These are phyloP conservation scores for Rhingia campestris DNA, from an alignment of 2,888 invertebrate genomes.

Conservation along the genomic window DNA sequence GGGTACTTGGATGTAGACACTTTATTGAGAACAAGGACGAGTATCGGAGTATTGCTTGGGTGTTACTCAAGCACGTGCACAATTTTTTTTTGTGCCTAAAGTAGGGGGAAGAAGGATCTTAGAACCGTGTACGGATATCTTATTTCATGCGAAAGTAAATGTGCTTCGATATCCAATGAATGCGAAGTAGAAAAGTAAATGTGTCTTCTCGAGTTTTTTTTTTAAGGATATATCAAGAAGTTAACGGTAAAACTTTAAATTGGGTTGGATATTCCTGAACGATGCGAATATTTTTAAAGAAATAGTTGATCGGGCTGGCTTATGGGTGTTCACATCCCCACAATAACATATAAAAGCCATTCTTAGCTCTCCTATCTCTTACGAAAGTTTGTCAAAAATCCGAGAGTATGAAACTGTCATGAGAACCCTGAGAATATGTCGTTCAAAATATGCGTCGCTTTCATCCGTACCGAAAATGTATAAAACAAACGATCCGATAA, in stretches of 20 bases:
- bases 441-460: too few species aligned
- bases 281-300: too few species aligned
- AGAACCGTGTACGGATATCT: slow-evolving; percentile 22
- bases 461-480: too few species aligned
- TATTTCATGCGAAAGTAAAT: slow-evolving; percentile 57
- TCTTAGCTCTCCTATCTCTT: too few species aligned
- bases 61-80: slow-evolving; percentile 64
- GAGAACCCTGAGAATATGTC: too few species aligned
- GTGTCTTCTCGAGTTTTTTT: background rate
- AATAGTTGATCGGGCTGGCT: too few species aligned
- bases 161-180: slow-evolving; percentile 41
- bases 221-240: slow-evolving; percentile 30
- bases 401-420: too few species aligned
- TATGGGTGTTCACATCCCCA: too few species aligned
- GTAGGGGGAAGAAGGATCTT: background rate
- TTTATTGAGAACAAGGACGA: slow-evolving; percentile 47
- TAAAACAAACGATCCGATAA: too few species aligned
- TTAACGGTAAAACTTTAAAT: slow-evolving; percentile 33
- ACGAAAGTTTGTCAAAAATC: too few species aligned
- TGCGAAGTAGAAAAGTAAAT: background rate
- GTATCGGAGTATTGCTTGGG: slow-evolving; percentile 30
- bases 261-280: background rate
- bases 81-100: background rate
- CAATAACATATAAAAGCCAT: too few species aligned
- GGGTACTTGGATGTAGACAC: slow-evolving; percentile 58